phyloP scores from a whole-genome alignment of 2,113 vertebrate species.

The Oxyura jamaicensis region DNA sequence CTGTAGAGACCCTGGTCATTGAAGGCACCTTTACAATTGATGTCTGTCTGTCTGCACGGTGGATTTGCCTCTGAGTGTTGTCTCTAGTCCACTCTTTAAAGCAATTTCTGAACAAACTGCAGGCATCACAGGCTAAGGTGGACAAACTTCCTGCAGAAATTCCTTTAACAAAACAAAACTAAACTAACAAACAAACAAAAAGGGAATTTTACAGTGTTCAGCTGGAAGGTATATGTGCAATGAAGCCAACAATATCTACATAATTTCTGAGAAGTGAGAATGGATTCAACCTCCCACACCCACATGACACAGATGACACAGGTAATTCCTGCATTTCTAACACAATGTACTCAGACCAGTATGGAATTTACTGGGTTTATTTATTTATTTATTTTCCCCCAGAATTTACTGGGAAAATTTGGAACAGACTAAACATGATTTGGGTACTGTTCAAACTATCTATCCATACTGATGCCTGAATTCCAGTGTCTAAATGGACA shows the following conservation, averaged over 20 bases:
- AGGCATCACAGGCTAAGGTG: neutral
- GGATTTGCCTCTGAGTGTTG: neutral
- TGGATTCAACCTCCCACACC: neutral
- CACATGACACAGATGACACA: neutral
- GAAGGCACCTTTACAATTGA: neutral
- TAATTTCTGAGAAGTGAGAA: neutral
- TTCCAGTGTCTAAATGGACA: neutral
- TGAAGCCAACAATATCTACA: no score
- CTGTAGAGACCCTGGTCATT: neutral
- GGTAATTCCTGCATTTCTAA: neutral
- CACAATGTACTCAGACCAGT: neutral
- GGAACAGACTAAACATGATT: no score
- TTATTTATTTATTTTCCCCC: neutral
- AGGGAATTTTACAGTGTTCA: no score
- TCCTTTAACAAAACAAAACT: neutral
- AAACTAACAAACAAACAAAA: no score
- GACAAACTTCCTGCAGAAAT: neutral
- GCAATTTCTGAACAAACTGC: neutral
- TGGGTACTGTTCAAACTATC: neutral
- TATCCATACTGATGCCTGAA: rapidly evolving
- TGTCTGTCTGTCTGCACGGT: neutral
- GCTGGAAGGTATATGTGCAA: no score
- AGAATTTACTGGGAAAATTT: no score
- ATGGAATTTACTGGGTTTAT: neutral
- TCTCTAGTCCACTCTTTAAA: neutral